Conservation (phyloP, 2,888 invertebrate species). For the Epistrophe grossulariae region DNA sequence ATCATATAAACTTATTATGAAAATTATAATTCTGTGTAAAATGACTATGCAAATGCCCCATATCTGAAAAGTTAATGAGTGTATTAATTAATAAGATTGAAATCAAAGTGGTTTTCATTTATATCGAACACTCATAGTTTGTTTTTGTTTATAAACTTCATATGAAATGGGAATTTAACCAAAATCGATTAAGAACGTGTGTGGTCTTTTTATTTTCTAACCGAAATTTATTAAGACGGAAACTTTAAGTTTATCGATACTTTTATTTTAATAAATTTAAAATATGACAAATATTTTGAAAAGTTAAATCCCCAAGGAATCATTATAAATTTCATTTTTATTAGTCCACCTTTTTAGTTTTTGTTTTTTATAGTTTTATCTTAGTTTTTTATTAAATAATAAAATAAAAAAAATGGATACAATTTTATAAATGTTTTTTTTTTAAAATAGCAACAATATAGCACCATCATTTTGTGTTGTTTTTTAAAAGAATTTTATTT, state of each 20-base stretch:
- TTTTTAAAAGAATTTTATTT: too few relatives aligned
- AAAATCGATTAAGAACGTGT: neutral
- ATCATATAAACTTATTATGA: neutral
- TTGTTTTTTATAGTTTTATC: too few relatives aligned
- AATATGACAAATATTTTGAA: neutral
- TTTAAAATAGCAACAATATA: too few relatives aligned
- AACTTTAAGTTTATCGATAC: neutral
- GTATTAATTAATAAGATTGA: conserved; percentile 17
- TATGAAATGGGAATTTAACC: neutral
- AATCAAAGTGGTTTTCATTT: neutral
- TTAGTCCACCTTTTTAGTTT: neutral
- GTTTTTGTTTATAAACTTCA: neutral
- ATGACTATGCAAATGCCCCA: conserved; percentile 37
- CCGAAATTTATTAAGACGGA: neutral
- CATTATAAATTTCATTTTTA: neutral
- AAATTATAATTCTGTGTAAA: conserved; percentile 25
- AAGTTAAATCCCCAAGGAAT: neutral
- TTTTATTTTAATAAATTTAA: neutral
- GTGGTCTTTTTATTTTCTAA: neutral
- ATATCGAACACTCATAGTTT: neutral
- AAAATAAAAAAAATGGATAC: too few relatives aligned
- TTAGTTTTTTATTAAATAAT: neutral
- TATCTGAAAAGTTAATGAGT: conserved; percentile 37
- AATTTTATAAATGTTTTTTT: too few relatives aligned
- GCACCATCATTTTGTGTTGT: too few relatives aligned